Evolutionary conservation across 2,797 vertebrate genomes (phyloP).

Genomic region (Neomorphus geoffroyi): DNA sequence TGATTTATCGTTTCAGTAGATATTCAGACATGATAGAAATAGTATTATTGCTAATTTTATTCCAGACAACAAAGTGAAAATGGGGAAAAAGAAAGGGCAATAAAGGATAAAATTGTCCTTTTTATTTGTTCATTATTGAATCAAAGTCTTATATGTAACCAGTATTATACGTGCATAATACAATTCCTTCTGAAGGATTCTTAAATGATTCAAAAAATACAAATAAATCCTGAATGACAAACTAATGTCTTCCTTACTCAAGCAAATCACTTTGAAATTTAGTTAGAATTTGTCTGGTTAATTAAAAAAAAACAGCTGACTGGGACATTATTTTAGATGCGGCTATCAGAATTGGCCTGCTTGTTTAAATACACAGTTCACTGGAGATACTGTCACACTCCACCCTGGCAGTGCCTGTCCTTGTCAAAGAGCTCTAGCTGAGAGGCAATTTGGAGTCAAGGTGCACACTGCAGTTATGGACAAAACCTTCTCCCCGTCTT

Average conservation of each 20-base stretch:
- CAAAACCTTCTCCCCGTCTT: neutral
- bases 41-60: constrained; percentile 21
- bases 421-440: neutral
- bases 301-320: neutral
- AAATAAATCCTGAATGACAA: neutral
- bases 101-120: constrained; percentile 23
- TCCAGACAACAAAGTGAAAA: constrained; percentile 8
- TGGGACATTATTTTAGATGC: neutral
- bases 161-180: neutral
- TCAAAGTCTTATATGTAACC: neutral
- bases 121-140: constrained; percentile 7
- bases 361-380: neutral
- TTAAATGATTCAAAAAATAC: constrained; percentile 6
- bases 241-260: neutral
- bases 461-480: neutral
- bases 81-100: neutral
- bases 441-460: neutral
- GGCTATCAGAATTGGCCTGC: neutral
- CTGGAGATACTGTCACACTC: neutral
- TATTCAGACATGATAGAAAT: neutral
- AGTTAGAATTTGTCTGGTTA: neutral
- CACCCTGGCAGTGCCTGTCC: neutral
- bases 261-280: neutral
- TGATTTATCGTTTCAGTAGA: constrained; percentile 55
- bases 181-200: neutral